Conservation (phyloP, 2,888 invertebrate genomes). For the Ectropis crepuscularia region DNA sequence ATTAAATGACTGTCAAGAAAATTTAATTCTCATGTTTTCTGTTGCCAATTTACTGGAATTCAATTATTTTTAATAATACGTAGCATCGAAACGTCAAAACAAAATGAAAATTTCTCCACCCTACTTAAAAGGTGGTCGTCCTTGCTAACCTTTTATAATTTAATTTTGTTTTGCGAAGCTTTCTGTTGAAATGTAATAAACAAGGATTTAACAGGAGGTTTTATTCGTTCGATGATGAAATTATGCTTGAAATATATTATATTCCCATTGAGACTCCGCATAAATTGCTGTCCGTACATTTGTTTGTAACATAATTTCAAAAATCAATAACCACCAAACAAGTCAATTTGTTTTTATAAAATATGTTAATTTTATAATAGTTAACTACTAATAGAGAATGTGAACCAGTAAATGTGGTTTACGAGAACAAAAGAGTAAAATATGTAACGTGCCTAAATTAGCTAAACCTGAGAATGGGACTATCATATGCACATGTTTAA, state of each 20-base stretch:
- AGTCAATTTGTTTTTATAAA: no score
- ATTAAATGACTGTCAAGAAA: not conserved
- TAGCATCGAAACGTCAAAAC: conserved; percentile 15
- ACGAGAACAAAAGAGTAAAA: no score
- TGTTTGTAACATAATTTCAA: no score
- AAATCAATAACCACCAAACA: no score
- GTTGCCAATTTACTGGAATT: conserved; percentile 7
- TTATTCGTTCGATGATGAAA: not conserved
- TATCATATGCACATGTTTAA: no score
- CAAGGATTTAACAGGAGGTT: not conserved
- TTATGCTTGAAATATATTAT: not conserved
- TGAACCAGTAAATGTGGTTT: no score
- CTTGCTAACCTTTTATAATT: conserved; percentile 18
- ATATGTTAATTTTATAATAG: no score
- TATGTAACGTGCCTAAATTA: no score
- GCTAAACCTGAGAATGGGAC: no score
- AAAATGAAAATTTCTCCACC: conserved; percentile 17
- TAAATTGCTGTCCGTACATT: no score
- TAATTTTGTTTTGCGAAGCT: conserved; percentile 26
- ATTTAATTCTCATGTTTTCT: conserved; percentile 2
- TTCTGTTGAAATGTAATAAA: conserved; percentile 3
- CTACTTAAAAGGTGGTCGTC: conserved; percentile 17
- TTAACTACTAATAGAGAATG: no score
- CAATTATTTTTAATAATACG: conserved; percentile 5
- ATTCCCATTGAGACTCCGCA: not conserved